These are phyloP conservation scores for Drosophila chauvacae DNA, from an alignment of 1,140 invertebrate species.

Conservation along the genomic window DNA sequence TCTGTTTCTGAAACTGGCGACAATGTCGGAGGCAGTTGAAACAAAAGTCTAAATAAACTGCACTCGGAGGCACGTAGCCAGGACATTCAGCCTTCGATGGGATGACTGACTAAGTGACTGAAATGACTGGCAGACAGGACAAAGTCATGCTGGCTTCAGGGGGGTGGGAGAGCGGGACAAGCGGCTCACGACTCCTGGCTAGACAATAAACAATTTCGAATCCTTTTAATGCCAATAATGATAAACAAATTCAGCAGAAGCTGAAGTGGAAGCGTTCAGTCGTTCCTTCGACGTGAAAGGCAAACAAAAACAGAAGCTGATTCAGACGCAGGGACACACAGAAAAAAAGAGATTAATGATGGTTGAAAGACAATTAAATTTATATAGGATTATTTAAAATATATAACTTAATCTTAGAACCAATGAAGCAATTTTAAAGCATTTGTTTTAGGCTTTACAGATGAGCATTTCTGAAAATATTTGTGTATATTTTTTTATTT, in stretches of 20 bases:
- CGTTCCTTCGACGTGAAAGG: constrained; percentile 58
- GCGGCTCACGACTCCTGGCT: constrained; percentile 47
- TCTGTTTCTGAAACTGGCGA: constrained; percentile 57
- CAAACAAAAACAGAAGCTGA: constrained; percentile 62
- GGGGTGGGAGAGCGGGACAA: neutral
- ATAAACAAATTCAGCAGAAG: constrained; percentile 76
- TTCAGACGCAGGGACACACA: constrained; percentile 11
- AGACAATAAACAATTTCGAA: constrained; percentile 83
- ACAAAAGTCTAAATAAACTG: constrained; percentile 71
- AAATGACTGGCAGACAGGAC: constrained; percentile 55
- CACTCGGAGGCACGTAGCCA: constrained; percentile 47
- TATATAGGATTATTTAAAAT: neutral
- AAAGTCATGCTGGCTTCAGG: constrained; percentile 19
- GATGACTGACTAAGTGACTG: constrained; percentile 55
- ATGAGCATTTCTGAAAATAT: neutral
- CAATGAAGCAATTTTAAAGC: no score
- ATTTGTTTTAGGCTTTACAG: no score
- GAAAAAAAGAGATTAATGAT: constrained; percentile 2
- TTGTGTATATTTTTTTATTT: neutral
- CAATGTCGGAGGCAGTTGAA: constrained; percentile 55
- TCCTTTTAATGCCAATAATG: constrained; percentile 83
- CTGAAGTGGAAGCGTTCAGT: constrained; percentile 12
- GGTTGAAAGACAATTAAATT: neutral
- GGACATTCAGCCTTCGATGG: constrained; percentile 41
- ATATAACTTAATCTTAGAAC: neutral